A percentile compares a stretch with the other conserved stretches of the same genome.
These are phyloP conservation scores for Eupithecia dodoneata DNA, from an alignment of 2,888 invertebrate species.

Conservation along the genomic window DNA sequence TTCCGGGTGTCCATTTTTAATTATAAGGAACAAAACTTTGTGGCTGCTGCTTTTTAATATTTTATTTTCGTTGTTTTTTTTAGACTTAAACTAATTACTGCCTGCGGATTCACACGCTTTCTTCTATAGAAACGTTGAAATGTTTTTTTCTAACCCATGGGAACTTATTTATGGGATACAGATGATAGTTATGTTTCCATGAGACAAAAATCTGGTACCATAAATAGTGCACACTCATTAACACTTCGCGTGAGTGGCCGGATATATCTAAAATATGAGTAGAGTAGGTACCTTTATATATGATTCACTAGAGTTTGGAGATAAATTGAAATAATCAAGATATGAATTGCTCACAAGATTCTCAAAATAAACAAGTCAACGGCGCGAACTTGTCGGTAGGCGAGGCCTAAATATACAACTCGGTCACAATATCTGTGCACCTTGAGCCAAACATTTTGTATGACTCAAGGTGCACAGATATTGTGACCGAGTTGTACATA, in stretches of 20 bases:
- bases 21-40: slow-evolving; percentile 35
- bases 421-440: too few species aligned
- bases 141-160: not conserved
- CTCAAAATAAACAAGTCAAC: too few species aligned
- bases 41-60: slow-evolving; percentile 22
- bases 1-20: slow-evolving; percentile 36
- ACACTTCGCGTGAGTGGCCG: not conserved
- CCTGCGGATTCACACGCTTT: too few species aligned
- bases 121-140: not conserved
- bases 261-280: not conserved
- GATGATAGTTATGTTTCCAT: too few species aligned
- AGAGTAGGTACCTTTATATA: not conserved
- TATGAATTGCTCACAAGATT: not conserved
- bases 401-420: too few species aligned
- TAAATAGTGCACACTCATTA: not conserved
- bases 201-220: not conserved
- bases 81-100: not conserved
- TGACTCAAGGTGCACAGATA: too few species aligned
- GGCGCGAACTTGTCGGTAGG: too few species aligned
- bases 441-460: too few species aligned
- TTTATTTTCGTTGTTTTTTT: not conserved
- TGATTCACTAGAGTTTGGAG: not conserved
- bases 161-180: not conserved
- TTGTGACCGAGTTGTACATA: too few species aligned
- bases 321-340: not conserved